These are phyloP conservation scores for Triplophysa tibetana DNA, from an alignment of 2,113 vertebrate species.

Conservation along the genomic window DNA sequence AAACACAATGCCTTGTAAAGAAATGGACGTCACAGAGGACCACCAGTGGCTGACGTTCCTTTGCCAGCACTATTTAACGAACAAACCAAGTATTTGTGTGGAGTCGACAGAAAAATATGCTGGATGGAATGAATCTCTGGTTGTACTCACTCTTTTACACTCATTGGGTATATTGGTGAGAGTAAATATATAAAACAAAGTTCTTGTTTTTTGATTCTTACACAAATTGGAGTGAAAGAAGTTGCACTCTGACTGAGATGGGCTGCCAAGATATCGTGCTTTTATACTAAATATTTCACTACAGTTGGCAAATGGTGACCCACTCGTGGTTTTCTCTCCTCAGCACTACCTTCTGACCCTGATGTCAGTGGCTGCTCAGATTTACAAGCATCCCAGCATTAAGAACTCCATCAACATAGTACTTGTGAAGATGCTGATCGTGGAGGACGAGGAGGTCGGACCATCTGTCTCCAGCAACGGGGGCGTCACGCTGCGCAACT, in stretches of 20 bases:
- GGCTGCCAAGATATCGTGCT: background rate
- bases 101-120: background rate
- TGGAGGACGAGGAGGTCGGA: slow-evolving; percentile 80
- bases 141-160: background rate
- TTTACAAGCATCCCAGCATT: slow-evolving; percentile 95
- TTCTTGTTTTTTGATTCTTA: too few species aligned
- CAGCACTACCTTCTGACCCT: slow-evolving; percentile 92
- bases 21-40: background rate
- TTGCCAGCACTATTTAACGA: background rate
- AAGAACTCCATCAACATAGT: slow-evolving; percentile 86
- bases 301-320: background rate
- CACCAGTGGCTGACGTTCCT: slow-evolving; percentile 6
- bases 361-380: slow-evolving; percentile 84
- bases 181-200: too few species aligned
- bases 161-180: too few species aligned
- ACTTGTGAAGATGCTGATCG: slow-evolving; percentile 89
- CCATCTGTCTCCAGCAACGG: slow-evolving; percentile 86
- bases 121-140: background rate
- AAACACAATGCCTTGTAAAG: slow-evolving; percentile 19
- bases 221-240: background rate
- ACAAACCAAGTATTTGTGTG: slow-evolving; percentile 1
- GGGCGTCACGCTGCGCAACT: slow-evolving; percentile 85
- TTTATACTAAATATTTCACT: slow-evolving; percentile 10
- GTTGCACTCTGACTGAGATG: background rate
- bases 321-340: background rate